phyloP scores from a whole-genome alignment of 2,888 invertebrate species.

The Megaustenia siamemsis region DNA sequence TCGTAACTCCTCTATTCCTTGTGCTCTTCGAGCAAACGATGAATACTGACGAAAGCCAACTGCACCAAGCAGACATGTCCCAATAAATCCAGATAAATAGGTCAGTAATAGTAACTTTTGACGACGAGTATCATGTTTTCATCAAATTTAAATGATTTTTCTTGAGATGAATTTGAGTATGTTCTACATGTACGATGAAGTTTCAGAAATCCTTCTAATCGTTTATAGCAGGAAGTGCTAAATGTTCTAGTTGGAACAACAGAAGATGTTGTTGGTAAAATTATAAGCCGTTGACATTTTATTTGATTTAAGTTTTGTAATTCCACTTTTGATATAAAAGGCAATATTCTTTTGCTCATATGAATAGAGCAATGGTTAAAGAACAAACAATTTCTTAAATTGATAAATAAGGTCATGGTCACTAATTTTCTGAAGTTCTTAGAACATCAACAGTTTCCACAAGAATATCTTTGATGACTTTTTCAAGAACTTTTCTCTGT shows the following conservation, averaged over 20 bases:
- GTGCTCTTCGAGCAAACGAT: conserved; percentile 55
- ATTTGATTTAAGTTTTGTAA: background rate
- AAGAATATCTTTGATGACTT: background rate
- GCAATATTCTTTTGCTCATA: background rate
- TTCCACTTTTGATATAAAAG: background rate
- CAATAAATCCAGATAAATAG: conserved; percentile 64
- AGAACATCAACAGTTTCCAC: background rate
- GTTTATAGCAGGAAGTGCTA: background rate
- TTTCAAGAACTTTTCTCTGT: background rate
- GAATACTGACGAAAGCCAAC: conserved; percentile 60
- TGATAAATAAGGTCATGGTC: background rate
- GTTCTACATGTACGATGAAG: background rate
- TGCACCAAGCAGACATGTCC: conserved; percentile 59
- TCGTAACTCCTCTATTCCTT: conserved; percentile 62
- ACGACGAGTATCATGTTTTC: conserved; percentile 10
- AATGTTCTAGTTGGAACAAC: background rate
- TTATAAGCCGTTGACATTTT: background rate
- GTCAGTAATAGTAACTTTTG: conserved; percentile 46
- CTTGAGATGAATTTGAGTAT: background rate
- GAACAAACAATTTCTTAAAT: background rate
- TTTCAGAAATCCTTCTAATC: background rate
- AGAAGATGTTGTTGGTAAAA: background rate
- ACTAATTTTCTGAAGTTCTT: background rate
- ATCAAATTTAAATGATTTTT: conserved; percentile 10
- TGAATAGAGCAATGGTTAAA: background rate